Percentiles rank a stretch among this genome's conserved stretches.
These are phyloP conservation scores for Drosophila teissieri DNA, from an alignment of 1,140 invertebrate genomes.

Conservation along the genomic window DNA sequence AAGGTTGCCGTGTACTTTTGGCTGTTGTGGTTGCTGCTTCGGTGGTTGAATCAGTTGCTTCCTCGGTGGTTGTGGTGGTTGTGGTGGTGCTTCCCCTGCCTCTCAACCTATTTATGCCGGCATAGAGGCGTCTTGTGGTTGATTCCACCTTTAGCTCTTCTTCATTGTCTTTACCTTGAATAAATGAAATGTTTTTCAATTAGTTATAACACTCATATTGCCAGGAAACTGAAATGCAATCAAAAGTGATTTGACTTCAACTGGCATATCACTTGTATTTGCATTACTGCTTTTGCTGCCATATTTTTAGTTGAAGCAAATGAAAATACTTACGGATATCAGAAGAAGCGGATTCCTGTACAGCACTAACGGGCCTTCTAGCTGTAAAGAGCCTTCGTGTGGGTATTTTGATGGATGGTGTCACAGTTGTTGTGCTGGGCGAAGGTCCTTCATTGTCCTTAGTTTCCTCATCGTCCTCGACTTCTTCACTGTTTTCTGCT, in stretches of 20 bases:
- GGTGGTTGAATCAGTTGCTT: conserved; percentile 7
- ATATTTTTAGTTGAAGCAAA: not conserved
- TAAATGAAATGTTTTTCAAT: no score
- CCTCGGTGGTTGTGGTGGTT: conserved; percentile 5
- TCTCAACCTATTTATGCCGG: conserved; percentile 22
- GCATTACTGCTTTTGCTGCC: not conserved
- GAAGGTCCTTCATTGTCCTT: not conserved
- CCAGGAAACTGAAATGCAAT: no score
- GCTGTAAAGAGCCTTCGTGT: not conserved
- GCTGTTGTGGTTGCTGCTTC: not conserved
- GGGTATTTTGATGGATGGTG: not conserved
- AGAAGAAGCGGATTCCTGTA: not conserved
- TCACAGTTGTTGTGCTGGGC: not conserved
- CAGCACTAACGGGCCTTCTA: not conserved
- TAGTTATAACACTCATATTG: not conserved
- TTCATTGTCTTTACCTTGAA: conserved; percentile 1
- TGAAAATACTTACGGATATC: conserved; percentile 1
- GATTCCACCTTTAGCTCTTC: conserved; percentile 11
- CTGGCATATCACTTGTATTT: not conserved
- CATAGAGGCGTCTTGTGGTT: conserved; percentile 22
- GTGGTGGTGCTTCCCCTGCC: conserved; percentile 18
- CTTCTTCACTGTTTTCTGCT: not conserved
- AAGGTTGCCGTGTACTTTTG: conserved; percentile 22
- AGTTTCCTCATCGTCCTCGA: not conserved
- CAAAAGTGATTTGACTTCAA: no score